phyloP scores from a whole-genome alignment of 1,140 invertebrate genomes.

The Lutraria rhynchaena region DNA sequence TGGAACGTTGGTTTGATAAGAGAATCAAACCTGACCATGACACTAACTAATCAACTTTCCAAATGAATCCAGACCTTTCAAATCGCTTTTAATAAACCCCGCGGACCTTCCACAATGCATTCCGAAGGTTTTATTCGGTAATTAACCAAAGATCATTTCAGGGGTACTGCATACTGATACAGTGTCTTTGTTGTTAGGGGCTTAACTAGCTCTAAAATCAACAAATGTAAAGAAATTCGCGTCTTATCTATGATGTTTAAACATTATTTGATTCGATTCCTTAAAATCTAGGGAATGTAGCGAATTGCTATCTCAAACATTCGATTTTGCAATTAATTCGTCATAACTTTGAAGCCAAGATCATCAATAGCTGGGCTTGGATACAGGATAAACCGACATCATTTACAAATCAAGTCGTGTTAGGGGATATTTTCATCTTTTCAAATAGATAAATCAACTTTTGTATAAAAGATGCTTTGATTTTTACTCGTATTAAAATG shows the following conservation, averaged over 20 bases:
- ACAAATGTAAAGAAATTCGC: slow-evolving; percentile 15
- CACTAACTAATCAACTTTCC: no score
- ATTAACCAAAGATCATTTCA: background rate
- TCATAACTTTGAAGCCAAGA: background rate
- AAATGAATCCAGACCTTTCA: no score
- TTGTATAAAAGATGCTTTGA: background rate
- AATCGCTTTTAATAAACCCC: no score
- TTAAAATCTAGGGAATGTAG: slow-evolving; percentile 32
- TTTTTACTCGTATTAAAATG: background rate
- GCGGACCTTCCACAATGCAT: no score
- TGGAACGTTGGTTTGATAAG: no score
- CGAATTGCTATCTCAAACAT: slow-evolving; percentile 10
- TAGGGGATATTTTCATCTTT: background rate
- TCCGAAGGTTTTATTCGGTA: no score
- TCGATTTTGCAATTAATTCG: slow-evolving; percentile 40
- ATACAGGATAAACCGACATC: background rate
- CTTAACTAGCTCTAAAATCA: slow-evolving; percentile 1
- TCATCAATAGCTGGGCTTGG: background rate
- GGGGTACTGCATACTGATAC: background rate
- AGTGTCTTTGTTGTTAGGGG: slow-evolving; percentile 12
- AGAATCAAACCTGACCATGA: no score
- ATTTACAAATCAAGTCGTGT: background rate
- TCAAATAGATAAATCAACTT: slow-evolving; percentile 7
- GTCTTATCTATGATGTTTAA: slow-evolving; percentile 37
- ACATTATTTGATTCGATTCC: slow-evolving; percentile 40